Evolutionary conservation across 1,140 invertebrate genomes (phyloP).

Genomic region (Tetramorium parvispinum): DNA sequence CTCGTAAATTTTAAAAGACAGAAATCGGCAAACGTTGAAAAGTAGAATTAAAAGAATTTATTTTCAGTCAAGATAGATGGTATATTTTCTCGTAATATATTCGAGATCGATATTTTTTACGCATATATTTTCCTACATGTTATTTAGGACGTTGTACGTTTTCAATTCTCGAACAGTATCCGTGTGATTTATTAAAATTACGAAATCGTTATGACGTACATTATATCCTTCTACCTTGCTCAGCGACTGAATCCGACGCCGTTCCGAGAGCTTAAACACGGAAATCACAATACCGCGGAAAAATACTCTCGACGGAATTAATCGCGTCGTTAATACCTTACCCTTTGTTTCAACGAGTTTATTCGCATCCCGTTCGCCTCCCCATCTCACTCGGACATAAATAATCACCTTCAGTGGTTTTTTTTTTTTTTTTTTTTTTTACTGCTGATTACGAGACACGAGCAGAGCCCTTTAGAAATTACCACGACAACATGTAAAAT

Average conservation of each 20-base stretch:
- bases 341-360: slow-evolving; percentile 45
- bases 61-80: too few relatives aligned
- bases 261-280: slow-evolving; percentile 24
- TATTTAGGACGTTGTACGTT: neutral
- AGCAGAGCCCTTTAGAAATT: neutral
- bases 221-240: neutral
- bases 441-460: neutral
- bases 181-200: neutral
- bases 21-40: neutral
- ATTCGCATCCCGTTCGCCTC: slow-evolving; percentile 10
- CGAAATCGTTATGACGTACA: neutral
- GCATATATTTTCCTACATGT: neutral
- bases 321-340: slow-evolving; percentile 30
- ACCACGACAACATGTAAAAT: too few relatives aligned
- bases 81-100: neutral
- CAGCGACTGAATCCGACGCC: neutral
- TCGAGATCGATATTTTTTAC: neutral
- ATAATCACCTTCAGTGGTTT: neutral
- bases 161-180: neutral
- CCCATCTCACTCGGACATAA: slow-evolving; percentile 1
- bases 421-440: neutral
- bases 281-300: slow-evolving; percentile 30
- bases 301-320: slow-evolving; percentile 31
- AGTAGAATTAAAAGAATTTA: neutral
- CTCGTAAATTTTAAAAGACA: neutral